phyloP scores from a whole-genome alignment of 2,888 invertebrate species.

The Syrphus vitripennis region DNA sequence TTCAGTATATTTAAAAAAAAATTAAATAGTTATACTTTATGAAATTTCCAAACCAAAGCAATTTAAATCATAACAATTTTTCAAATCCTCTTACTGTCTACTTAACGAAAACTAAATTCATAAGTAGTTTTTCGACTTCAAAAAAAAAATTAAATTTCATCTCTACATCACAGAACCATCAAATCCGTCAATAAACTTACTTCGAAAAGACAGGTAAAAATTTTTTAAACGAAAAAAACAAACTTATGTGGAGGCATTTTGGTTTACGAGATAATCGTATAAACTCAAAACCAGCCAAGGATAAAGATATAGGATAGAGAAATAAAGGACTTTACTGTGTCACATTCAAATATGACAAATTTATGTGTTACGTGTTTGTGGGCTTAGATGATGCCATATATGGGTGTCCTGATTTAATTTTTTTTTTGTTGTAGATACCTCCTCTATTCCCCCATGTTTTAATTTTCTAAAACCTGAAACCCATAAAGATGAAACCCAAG shows the following conservation, averaged over 20 bases:
- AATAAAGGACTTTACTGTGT: constrained; percentile 50
- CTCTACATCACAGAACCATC: constrained; percentile 29
- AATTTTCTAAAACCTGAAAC: constrained; percentile 15
- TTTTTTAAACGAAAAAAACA: constrained; percentile 17
- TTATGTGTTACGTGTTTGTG: constrained; percentile 47
- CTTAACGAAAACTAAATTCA: background rate
- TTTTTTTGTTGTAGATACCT: background rate
- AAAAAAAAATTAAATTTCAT: background rate
- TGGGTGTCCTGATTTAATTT: background rate
- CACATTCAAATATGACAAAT: constrained; percentile 67
- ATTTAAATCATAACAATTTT: background rate
- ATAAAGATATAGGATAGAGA: background rate
- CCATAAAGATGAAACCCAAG: background rate
- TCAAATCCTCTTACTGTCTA: background rate
- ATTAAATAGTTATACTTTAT: too few species aligned
- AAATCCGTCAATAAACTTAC: constrained; percentile 58
- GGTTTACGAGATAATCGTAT: constrained; percentile 45
- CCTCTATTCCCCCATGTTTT: background rate
- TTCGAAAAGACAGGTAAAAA: constrained; percentile 38
- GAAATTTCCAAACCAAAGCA: too few species aligned
- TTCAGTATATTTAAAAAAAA: too few species aligned
- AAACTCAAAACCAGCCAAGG: constrained; percentile 21
- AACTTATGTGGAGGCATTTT: constrained; percentile 46
- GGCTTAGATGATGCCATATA: background rate
- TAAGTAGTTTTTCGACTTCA: background rate